A percentile compares a stretch with the other conserved stretches of the same genome.
Conservation (phyloP, 2,113 vertebrate species). For the Suricata suricatta region DNA sequence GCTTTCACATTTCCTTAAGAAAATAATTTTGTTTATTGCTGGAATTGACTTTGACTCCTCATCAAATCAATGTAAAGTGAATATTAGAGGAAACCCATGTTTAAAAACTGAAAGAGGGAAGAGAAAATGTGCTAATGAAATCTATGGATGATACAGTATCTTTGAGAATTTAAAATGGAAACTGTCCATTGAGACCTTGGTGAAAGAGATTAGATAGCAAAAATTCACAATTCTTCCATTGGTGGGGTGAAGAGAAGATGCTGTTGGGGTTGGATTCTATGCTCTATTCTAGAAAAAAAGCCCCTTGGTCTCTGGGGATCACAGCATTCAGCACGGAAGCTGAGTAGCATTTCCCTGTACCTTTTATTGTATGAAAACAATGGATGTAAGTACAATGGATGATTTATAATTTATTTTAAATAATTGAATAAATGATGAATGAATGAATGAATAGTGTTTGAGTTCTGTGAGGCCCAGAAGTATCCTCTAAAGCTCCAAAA, state of each 20-base stretch:
- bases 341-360: not conserved
- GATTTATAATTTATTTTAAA: conserved; percentile 20
- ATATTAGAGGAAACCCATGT: not conserved
- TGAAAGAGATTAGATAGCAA: not conserved
- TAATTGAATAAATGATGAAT: not conserved
- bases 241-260: not conserved
- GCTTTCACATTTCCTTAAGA: not conserved
- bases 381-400: not conserved
- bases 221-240: not conserved
- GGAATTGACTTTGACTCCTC: not conserved
- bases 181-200: not conserved
- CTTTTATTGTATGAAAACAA: not conserved
- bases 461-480: not conserved
- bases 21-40: conserved; percentile 4
- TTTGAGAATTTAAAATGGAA: not conserved
- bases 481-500: not conserved
- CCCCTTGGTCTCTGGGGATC: not conserved
- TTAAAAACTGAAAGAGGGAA: not conserved
- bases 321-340: not conserved
- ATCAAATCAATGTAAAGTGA: not conserved
- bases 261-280: not conserved
- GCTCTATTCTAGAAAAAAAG: not conserved
- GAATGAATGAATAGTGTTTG: not conserved
- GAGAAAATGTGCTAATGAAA: not conserved
- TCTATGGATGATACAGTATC: not conserved